Conservation (phyloP, 2,113 vertebrate species). For the Pseudopodoces humilis region DNA sequence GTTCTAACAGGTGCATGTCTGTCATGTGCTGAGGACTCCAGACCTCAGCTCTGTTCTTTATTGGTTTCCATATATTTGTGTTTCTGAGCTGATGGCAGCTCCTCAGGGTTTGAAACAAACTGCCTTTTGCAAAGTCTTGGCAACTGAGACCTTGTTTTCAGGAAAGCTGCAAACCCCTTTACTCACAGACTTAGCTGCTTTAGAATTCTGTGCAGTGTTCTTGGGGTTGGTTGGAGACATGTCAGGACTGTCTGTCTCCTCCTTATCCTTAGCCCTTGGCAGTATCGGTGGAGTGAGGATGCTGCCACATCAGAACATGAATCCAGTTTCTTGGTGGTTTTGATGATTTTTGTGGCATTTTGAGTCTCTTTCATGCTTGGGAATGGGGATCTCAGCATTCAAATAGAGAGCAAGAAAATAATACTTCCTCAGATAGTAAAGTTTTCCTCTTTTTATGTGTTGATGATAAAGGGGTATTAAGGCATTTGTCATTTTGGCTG, state of each 20-base stretch:
- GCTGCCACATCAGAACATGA: neutral
- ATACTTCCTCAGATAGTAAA: neutral
- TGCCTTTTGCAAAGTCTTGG: neutral
- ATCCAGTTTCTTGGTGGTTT: neutral
- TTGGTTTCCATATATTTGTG: neutral
- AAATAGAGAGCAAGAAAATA: neutral
- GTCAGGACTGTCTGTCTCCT: neutral
- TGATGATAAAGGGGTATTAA: neutral
- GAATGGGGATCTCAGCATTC: neutral
- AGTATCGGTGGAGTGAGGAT: neutral
- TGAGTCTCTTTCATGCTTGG: neutral
- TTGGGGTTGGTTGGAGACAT: neutral
- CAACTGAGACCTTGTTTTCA: neutral
- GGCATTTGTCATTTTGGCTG: neutral
- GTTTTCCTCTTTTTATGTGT: neutral
- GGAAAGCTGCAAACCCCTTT: neutral
- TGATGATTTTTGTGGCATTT: neutral
- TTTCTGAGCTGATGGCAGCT: neutral
- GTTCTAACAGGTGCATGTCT: neutral
- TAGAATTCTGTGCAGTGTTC: neutral
- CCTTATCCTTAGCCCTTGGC: neutral
- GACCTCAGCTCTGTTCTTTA: neutral
- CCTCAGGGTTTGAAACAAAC: neutral
- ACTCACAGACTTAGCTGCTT: neutral
- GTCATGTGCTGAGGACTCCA: neutral